Evolutionary conservation across 2,797 vertebrate genomes (phyloP), one percentile per base, ranked within the genome.

Genomic region (Tapera naevia): DNA sequence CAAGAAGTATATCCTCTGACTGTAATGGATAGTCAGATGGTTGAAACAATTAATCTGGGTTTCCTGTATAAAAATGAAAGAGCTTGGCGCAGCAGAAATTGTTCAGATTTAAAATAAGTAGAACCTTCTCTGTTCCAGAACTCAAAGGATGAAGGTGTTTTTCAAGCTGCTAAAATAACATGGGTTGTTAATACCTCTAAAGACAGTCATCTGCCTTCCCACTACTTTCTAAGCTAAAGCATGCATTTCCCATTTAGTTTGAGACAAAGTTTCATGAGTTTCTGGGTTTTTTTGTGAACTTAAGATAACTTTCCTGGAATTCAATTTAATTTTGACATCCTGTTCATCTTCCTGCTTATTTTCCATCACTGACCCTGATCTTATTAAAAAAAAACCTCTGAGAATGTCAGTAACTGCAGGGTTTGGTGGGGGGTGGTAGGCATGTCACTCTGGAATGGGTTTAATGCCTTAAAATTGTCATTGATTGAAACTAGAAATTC

Each of bases 261-360:
- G 62, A 88, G 91, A 91, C 69, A 94, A 97, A 97, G 80, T 97
- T 95, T 67, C 67, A 66, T 53, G 60, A 89, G 72, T 88, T 91
- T 79, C 88, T 62, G 85, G 96, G 85, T 96, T 93, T 96, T 90
- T 89, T 93, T 92, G 53, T 45, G 79, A 97, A 95, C 84, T 96
- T 96, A 92, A 75, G 54, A 83, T 95, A 97, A 97, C 95, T 97
- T 89, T 95, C 95, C 88, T 93, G 80, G 96, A 98, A 98, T 96
- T 97, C 97, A 97, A 97, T 97, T 97, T 97, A 96, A 93, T 97
- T 96, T 96, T 98, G 97, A 97, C 97, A 97, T 95, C 96, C 95
- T 97, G 97, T 97, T 98, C 97, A 97, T 98, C 97, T 98, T 98
- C 86, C 81, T 91, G 89, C 85, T 98, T 97, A 97, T 97, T 97